Evolutionary conservation across 1,140 invertebrate genomes (phyloP).

Genomic region (Cherax destructor): DNA sequence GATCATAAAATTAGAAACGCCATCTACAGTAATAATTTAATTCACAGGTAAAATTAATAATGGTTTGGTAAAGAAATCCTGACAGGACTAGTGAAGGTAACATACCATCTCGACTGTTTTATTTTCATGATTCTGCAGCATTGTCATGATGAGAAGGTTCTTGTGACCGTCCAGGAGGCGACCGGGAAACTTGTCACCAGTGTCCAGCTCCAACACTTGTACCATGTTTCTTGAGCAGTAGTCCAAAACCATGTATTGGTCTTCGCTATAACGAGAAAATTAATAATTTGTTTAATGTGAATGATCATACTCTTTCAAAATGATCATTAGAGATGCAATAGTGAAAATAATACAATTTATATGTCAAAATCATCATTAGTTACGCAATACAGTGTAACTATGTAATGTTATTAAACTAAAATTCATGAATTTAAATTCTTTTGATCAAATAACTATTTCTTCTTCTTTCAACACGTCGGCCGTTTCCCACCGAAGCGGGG

Average conservation of each 20-base stretch:
- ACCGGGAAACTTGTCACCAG: conserved; percentile 80
- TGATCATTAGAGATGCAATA: too few relatives aligned
- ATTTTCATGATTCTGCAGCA: conserved; percentile 88
- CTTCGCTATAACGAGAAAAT: conserved; percentile 80
- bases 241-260: conserved; percentile 86
- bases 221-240: conserved; percentile 88
- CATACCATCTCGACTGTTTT: conserved; percentile 84
- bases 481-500: too few relatives aligned
- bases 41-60: too few relatives aligned
- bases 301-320: neutral
- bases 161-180: conserved; percentile 89
- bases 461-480: too few relatives aligned
- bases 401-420: neutral
- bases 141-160: conserved; percentile 84
- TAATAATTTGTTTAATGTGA: neutral
- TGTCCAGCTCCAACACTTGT: conserved; percentile 80
- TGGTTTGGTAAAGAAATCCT: too few relatives aligned
- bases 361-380: too few relatives aligned
- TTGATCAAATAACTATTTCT: too few relatives aligned
- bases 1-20: too few relatives aligned
- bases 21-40: too few relatives aligned
- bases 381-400: too few relatives aligned
- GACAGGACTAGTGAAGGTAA: neutral
- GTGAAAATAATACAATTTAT: too few relatives aligned
- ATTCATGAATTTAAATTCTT: neutral